Evolutionary conservation across 2,113 vertebrate genomes (phyloP).

Genomic region (Crocuta crocuta): DNA sequence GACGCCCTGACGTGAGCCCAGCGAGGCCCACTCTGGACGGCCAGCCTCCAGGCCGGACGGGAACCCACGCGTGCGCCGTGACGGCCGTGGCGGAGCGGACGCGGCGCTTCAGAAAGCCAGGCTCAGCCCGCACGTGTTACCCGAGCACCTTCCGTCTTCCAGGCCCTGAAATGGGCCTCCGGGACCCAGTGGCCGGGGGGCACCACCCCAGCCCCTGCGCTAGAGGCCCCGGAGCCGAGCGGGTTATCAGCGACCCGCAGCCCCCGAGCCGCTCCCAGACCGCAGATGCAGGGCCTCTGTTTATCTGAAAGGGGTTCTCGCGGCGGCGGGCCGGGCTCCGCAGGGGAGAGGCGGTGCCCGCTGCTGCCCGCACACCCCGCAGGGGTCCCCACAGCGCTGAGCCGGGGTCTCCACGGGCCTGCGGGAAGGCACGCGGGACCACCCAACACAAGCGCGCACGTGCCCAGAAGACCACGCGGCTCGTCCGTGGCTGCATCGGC

Average conservation of each 20-base stretch:
- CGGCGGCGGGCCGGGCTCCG: rapidly evolving
- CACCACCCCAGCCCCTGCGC: background rate
- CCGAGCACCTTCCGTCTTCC: background rate
- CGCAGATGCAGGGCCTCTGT: background rate
- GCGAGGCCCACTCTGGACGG: background rate
- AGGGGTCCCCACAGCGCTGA: background rate
- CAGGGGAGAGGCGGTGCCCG: background rate
- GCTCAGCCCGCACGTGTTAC: background rate
- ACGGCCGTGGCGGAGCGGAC: no score
- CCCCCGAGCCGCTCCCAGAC: background rate
- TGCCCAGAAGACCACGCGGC: background rate
- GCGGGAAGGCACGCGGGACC: background rate
- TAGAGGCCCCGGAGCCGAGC: background rate
- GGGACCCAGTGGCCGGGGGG: background rate
- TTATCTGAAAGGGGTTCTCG: background rate
- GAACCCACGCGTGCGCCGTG: background rate
- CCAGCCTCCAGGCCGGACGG: background rate
- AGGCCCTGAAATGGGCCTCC: background rate
- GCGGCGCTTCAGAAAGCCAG: background rate
- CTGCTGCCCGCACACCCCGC: rapidly evolving
- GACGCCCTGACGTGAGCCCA: background rate
- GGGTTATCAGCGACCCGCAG: background rate
- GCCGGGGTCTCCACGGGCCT: background rate
- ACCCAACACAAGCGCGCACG: no score
- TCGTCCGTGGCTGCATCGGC: background rate